These are phyloP conservation scores for Sebastes diploproa DNA, from an alignment of 2,797 vertebrate genomes.

Conservation along the genomic window DNA sequence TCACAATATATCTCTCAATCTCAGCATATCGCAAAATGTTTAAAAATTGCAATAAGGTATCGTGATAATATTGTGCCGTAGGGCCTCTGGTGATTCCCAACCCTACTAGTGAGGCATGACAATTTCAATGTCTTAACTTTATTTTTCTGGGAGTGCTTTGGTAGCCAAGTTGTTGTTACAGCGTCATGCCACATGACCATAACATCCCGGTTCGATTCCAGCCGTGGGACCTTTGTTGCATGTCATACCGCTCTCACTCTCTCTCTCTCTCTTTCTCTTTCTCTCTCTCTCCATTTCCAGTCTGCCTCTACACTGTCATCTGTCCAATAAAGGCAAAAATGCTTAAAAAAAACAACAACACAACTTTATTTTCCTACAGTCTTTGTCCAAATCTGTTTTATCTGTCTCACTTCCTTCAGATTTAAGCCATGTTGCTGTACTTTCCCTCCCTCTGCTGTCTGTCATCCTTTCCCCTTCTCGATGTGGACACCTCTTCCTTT, in stretches of 20 bases:
- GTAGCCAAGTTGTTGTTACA: neutral
- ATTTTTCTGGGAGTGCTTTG: neutral
- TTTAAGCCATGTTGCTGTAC: neutral
- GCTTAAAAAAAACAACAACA: neutral
- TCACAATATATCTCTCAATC: too few species aligned
- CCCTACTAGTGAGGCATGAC: neutral
- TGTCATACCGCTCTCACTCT: neutral
- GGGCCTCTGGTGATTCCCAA: too few species aligned
- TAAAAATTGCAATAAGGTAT: too few species aligned
- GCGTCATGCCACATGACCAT: neutral
- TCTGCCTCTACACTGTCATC: neutral
- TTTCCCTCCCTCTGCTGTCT: slow-evolving; percentile 10
- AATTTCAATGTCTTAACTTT: neutral
- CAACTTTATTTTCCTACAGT: neutral
- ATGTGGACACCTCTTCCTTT: slow-evolving; percentile 25
- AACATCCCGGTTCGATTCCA: neutral
- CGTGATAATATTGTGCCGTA: too few species aligned
- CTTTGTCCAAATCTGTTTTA: neutral
- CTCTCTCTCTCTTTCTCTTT: too few species aligned
- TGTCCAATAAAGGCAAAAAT: neutral
- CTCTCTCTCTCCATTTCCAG: neutral
- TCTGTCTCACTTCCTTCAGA: neutral
- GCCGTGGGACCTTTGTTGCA: neutral
- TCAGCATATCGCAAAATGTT: too few species aligned
- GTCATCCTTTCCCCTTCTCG: slow-evolving; percentile 16